A percentile compares a stretch with the other conserved stretches of the same genome.
These are phyloP conservation scores for Mesorhabditis spiculigera DNA, from an alignment of 2,888 invertebrate species.

Conservation along the genomic window DNA sequence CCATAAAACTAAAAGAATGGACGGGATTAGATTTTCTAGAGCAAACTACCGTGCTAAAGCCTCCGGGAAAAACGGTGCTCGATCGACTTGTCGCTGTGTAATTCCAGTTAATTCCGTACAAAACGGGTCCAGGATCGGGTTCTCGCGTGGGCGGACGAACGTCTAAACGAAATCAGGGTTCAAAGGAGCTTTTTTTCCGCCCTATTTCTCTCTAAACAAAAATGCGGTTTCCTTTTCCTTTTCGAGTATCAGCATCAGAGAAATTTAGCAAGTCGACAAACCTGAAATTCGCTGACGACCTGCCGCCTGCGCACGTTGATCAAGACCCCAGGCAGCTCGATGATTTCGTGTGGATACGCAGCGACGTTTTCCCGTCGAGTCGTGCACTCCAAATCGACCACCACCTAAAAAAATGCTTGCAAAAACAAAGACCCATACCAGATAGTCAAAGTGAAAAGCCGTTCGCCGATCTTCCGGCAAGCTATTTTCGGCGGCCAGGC, in stretches of 20 bases:
- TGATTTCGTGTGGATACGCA: slow-evolving; percentile 66
- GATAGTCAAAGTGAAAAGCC: background rate
- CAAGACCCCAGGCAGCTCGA: slow-evolving; percentile 68
- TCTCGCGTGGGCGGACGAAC: slow-evolving; percentile 63
- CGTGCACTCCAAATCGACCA: slow-evolving; percentile 68
- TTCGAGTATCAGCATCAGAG: background rate
- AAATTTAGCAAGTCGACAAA: background rate
- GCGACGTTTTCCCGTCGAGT: slow-evolving; percentile 60
- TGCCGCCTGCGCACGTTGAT: slow-evolving; percentile 52
- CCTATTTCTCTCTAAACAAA: no score
- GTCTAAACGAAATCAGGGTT: slow-evolving; percentile 23
- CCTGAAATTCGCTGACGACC: slow-evolving; percentile 37
- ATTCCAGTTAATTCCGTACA: slow-evolving; percentile 64
- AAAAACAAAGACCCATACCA: background rate
- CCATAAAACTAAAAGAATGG: slow-evolving; percentile 57
- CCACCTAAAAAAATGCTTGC: slow-evolving; percentile 4
- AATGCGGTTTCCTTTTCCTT: no score
- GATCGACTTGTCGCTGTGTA: slow-evolving; percentile 62
- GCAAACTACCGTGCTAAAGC: slow-evolving; percentile 56
- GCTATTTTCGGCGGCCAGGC: no score
- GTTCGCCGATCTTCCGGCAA: background rate
- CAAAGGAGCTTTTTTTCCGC: no score
- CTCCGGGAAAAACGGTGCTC: slow-evolving; percentile 62
- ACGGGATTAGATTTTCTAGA: no score
- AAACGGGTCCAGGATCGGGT: slow-evolving; percentile 64